Evolutionary conservation across 2,888 invertebrate genomes (phyloP), one percentile per base, ranked within the genome.

Genomic region (Eupithecia abbreviata): DNA sequence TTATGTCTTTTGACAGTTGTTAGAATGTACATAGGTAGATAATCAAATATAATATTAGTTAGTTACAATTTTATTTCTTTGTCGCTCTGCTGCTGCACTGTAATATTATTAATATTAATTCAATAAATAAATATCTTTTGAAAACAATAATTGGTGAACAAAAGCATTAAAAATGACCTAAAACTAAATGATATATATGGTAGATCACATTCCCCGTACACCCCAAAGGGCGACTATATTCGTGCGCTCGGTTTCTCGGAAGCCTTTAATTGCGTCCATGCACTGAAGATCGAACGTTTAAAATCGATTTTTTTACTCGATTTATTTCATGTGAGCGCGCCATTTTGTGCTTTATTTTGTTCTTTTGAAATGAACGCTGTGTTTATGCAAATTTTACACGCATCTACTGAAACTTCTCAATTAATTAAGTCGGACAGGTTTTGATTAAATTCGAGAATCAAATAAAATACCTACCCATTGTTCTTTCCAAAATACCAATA

Each of bases 301-400:
- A 94, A 93, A 94, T 93, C 92, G 92, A 92, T 92, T 94, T 94
- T 87, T 94, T 95, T 94, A 91, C 91, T 93, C 93, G 90, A 92
- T 93, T 95, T 93, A 91, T 89, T 91, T 87, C 90, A 91, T 90
- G 92, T 90, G 93, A 88, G 92, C 88, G 85, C 81, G 72, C 41
- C 89, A 91, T 92, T 90, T 87, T 91, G 69, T 47, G 90, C 91
- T 92, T 93, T 91, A 90, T 94, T 92, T 89, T 88, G 86, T 93
- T 91, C 89, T 93, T 92, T 89, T 89, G 86, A 87, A 90, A 92
- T 92, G 88, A 90, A 92, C 89, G 90, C 84, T 91, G 91, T 93
- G 94, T 93, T 91, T 93, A 94, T 94, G 94, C 91, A 93, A 94
- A 95, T 94, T 91, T 91, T 92, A 94, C 93, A 93, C 90, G 90